Evolutionary conservation across 2,888 invertebrate species (phyloP).

Genomic region (Parasteatoda lunata): DNA sequence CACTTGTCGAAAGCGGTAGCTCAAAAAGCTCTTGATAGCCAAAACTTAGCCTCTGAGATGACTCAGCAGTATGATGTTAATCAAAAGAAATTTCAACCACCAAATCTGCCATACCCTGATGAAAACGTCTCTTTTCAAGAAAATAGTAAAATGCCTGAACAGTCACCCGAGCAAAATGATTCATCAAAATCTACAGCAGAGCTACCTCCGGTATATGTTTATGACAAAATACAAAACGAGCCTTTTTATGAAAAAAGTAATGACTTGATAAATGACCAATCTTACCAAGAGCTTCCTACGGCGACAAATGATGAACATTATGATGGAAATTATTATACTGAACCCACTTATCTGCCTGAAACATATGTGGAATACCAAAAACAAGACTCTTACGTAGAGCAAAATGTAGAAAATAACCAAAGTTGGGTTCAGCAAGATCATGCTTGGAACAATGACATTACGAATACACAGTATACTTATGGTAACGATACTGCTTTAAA

Average conservation of each 20-base stretch:
- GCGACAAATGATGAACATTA: slow-evolving; percentile 17
- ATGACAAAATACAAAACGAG: slow-evolving; percentile 35
- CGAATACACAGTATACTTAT: slow-evolving; percentile 22
- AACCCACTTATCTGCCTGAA: slow-evolving; percentile 31
- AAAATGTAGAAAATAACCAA: slow-evolving; percentile 9
- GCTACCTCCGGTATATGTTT: slow-evolving; percentile 8
- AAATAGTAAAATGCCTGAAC: slow-evolving; percentile 10
- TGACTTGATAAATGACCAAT: slow-evolving; percentile 3
- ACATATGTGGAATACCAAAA: slow-evolving; percentile 36
- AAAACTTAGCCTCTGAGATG: neutral
- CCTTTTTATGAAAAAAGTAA: slow-evolving; percentile 16
- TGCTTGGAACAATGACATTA: slow-evolving; percentile 26
- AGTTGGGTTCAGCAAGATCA: slow-evolving; percentile 31
- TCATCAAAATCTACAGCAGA: slow-evolving; percentile 4
- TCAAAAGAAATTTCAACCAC: neutral
- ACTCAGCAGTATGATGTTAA: slow-evolving; percentile 1
- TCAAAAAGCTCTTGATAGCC: slow-evolving; percentile 8
- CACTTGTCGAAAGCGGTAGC: slow-evolving; percentile 3
- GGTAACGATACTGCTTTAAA: slow-evolving; percentile 5
- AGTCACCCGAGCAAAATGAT: slow-evolving; percentile 40
- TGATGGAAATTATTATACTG: slow-evolving; percentile 22
- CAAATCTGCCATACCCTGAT: neutral
- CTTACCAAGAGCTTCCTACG: slow-evolving; percentile 32
- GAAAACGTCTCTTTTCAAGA: neutral
- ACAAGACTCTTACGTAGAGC: slow-evolving; percentile 9